Conservation (phyloP, 2,113 vertebrate genomes). For the Collichthys lucidus region DNA sequence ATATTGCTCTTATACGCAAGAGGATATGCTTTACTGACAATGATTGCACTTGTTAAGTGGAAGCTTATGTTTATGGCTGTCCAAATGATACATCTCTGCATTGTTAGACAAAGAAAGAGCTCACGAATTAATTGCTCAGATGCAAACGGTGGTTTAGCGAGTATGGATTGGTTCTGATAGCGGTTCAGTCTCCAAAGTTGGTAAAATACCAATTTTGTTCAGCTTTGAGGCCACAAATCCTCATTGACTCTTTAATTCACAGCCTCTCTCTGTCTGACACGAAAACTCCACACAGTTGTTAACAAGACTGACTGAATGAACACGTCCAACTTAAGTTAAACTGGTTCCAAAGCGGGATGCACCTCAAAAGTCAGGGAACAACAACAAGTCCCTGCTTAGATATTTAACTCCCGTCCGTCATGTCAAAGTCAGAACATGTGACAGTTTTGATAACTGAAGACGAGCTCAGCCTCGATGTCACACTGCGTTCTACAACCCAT, state of each 20-base stretch:
- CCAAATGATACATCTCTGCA: conserved; percentile 14
- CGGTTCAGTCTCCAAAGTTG: not conserved
- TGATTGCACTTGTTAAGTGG: conserved; percentile 45
- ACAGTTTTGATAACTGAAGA: not conserved
- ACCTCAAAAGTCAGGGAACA: not conserved
- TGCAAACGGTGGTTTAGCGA: conserved; percentile 31
- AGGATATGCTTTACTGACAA: conserved; percentile 26
- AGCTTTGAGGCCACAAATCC: not conserved
- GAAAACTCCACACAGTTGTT: not conserved
- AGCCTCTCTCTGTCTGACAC: not conserved
- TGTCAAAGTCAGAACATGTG: not conserved
- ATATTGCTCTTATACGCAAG: conserved; percentile 61
- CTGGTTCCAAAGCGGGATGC: not conserved
- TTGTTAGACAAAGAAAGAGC: not conserved
- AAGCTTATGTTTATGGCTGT: conserved; percentile 11
- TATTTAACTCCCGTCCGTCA: not conserved
- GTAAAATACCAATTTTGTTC: not conserved
- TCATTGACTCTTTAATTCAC: not conserved
- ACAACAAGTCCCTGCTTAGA: not conserved
- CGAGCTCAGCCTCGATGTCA: not conserved
- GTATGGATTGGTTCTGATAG: conserved; percentile 10
- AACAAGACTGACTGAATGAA: not conserved
- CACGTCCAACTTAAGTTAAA: not conserved
- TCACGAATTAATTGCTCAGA: not conserved
- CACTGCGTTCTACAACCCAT: not conserved